Evolutionary conservation across 2,797 vertebrate species (phyloP), one percentile per base, ranked within the genome.

Genomic region (Phyllotis vaccarum): DNA sequence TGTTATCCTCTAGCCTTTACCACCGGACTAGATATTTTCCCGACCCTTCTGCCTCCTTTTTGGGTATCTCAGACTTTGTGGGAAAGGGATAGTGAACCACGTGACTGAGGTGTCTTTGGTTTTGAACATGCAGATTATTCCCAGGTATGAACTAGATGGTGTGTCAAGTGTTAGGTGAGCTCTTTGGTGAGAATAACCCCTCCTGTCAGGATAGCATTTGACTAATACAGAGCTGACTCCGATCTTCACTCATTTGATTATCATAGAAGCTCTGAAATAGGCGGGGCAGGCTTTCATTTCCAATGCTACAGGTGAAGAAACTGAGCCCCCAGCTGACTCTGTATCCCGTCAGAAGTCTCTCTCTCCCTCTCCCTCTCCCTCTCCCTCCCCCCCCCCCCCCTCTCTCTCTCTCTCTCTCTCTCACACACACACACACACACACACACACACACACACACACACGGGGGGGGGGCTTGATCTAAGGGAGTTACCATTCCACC

Each of bases 181-280:
- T 93, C 66, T 92, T 70, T 64, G 64, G 87, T 89, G 76, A 96
- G 94, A 91, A 89, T 49, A 82, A 40, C 22, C 70, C 72, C 64
- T 91, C 72, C 62, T 68, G 9, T 80, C 72, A 70, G 54, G n/a
- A 83, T 21, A 62, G 52, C 54, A 52, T 78, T 94, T 90, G 89
- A 92, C 88, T 62, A 68, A 40, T 72, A 46, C 43, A 83, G 29
- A 93, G 82, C 10, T 80, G 31, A 91, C 75, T 78, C 24, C 37
- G 3, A 75, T 78, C 19, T 68, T 74, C 22, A 49, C 56, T 85
- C 62, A 79, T 76, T 79, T 66, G 89, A 60, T 72, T 81, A 49
- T 94, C 75, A 87, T 12, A 89, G 90, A 89, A 93, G 21, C 31
- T 60, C 24, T 27, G 46, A 56, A 56, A 37, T 70, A 81, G 43